Evolutionary conservation across 2,113 vertebrate species (phyloP), one percentile per base, ranked within the genome.

Genomic region (Phoxinus phoxinus): DNA sequence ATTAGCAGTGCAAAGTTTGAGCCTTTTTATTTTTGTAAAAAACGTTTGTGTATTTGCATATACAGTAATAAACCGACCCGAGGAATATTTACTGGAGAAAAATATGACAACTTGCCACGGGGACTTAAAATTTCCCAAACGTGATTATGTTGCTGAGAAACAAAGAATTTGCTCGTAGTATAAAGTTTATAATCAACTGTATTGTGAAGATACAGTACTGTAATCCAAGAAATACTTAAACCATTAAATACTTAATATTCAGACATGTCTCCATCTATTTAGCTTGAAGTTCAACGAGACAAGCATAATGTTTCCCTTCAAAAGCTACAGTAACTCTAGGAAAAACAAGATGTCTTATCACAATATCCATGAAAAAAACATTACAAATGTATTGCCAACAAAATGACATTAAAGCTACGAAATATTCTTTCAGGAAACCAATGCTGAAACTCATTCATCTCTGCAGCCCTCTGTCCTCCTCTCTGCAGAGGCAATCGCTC

Each of bases 391-490:
- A 86, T 6, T 19, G 90, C 89, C 92, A 93, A 89, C 85, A 92
- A 92, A 88, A 88, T 92, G 89, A 86, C 92, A 91, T 86, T 87
- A 85, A 44, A 81, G 78, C 88, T 86, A 86, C 76, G 30, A 69
- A 92, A 90, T 92, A 91, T 87, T 82, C 90, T 88, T 89, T 91
- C 91, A 90, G 90, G 83, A 86, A 86, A 86, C 89, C 89, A 93
- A 91, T 91, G 89, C 88, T 91, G 85, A 86, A 90, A 82, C 89
- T 84, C 82, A 94, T 94, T 92, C 83, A 94, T 94, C 92, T 92
- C 89, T 87, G 81, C 77, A 82, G 85, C 81, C 87, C 89, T 85
- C 86, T 91, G 87, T 92, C 91, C 89, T 89, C 93, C 91, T 90
- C 89, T 90, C 90, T 89, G 86, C 89, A 84, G 85, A 84, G 84